phyloP scores from a whole-genome alignment of 2,797 vertebrate genomes.

The Mareca strepera region DNA sequence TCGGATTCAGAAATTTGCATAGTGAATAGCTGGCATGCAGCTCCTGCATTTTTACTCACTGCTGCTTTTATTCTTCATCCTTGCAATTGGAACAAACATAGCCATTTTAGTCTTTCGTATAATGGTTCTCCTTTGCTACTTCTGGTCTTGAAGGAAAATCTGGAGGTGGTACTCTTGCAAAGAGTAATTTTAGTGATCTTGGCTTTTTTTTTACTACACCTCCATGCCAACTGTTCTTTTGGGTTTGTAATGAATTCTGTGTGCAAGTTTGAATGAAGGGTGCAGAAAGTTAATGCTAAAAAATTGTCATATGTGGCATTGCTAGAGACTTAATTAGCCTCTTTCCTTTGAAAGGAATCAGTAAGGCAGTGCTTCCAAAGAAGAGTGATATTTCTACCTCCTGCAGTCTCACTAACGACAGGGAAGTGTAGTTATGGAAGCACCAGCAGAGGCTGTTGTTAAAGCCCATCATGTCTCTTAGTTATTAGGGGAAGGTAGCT shows the following conservation, averaged over 20 bases:
- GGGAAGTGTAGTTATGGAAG: not conserved
- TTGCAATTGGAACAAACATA: not conserved
- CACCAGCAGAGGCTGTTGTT: not conserved
- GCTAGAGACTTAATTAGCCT: slow-evolving; percentile 15
- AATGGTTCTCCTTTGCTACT: slow-evolving; percentile 38
- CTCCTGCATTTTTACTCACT: not conserved
- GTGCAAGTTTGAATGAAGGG: slow-evolving; percentile 25
- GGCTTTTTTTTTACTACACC: not conserved
- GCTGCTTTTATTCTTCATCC: slow-evolving; percentile 19
- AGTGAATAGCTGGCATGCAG: not conserved
- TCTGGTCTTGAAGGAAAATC: slow-evolving; percentile 24
- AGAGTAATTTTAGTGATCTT: slow-evolving; percentile 31
- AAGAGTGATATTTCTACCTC: not conserved
- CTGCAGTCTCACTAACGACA: not conserved
- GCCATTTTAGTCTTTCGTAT: slow-evolving; percentile 8
- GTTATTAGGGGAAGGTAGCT: not conserved
- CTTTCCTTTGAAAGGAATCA: not conserved
- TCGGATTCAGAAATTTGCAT: not conserved
- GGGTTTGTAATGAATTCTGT: not conserved
- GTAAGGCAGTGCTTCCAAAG: not conserved
- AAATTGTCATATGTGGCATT: not conserved
- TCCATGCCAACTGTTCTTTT: slow-evolving; percentile 39
- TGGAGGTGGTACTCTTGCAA: slow-evolving; percentile 48
- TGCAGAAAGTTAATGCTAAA: slow-evolving; percentile 10
- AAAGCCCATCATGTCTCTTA: not conserved